Base-by-base conservation (phyloP, 1,140 invertebrate species). In the Arion vulgaris region DNA sequence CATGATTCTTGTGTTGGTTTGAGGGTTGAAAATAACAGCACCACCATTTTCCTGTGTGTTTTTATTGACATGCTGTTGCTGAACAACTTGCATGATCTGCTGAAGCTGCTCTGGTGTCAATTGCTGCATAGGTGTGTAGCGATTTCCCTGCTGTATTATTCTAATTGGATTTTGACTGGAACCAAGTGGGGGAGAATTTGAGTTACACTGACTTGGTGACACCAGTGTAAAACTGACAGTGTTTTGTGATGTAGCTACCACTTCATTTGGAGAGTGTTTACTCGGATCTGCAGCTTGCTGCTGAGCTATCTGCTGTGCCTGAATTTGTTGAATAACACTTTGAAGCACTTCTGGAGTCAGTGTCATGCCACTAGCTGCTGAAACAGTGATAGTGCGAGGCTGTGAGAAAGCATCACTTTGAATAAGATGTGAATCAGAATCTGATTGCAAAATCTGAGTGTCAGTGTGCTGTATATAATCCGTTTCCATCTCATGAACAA, bases 131-230 rank as follows among this genome's bases (percentile, higher is more conserved):
- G 94, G 94, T 76, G 88, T 93, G 87, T 93, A 94, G 62, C 91
- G 92, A 86, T 93, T 93, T 45, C 94, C 94, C 86, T 95, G 94
- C 81, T 95, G 94, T 51, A 95, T 93, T 66, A 95, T 94, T 88
- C 94, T 93, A 84, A 95, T 95, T 7, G 94, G 94, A 90, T 95
- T 95, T 84, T 94, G 93, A 87, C 93, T 94, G 19, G 94, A 94
- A 26, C 94, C 94, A 19, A 94, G 85, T 34, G 94, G 93, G 75
- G 92, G 92, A 5, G 79, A 49, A 66, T 32, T 34, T 45, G 92
- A 90, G 71, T 92, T 92, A 1, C 86, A 91, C 0, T 92, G 92
- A 83, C 86, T 87, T 66, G 85, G 75, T 53, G 88, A 77, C n/a
- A 87, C 85, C 28, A 88, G 68, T 45, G 86, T 87, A 13, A 87